Base-by-base conservation (phyloP, 2,113 vertebrate genomes). In the Rhinolophus ferrumequinum region DNA sequence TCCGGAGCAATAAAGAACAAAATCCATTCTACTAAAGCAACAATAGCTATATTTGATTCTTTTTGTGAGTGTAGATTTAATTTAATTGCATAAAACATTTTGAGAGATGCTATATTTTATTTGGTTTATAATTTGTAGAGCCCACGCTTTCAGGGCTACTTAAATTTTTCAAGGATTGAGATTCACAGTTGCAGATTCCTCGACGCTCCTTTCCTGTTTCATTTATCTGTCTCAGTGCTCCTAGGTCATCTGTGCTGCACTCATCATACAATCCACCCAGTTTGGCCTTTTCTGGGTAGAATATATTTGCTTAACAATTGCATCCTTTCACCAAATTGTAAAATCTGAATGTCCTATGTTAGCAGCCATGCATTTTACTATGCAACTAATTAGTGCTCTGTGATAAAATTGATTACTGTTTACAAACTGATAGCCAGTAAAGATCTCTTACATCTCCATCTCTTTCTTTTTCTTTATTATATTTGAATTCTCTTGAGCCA, bases 181-280 rank as follows among this genome's bases (percentile, higher is more conserved):
- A 47, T 2, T 52, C 35, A 75, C 47, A 2, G 3, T 15, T 18
- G 24, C 12, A 60, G 6, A 5, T 4, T 64, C 41, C 8, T 88
- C 0, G 0, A 1, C 15, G 30, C 2, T 35, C 9, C 24, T 28
- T 54, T 33, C 15, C 16, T 54, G 13, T 11, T 73, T 60, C 0
- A 67, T n/a, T 69, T 88, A 64, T 52, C 6, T 66, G 2, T n/a
- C 9, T 19, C 1, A 11, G 5, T n/a, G 12, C 7, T 69, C 44
- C 28, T 30, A 41, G 18, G 3, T 84, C 8, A 9, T 87, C 30
- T 73, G 18, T 66, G 12, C 3, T 64, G 6, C 4, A 62, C 8
- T 92, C 8, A 56, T 4, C 0, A 4, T 16, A 52, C 6, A 28
- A n/a, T 10, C 41, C 12, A 60, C 0, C 1, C 11, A n/a, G 14